phyloP scores from a whole-genome alignment of 2,888 invertebrate species.

The Uloborus plumipes region DNA sequence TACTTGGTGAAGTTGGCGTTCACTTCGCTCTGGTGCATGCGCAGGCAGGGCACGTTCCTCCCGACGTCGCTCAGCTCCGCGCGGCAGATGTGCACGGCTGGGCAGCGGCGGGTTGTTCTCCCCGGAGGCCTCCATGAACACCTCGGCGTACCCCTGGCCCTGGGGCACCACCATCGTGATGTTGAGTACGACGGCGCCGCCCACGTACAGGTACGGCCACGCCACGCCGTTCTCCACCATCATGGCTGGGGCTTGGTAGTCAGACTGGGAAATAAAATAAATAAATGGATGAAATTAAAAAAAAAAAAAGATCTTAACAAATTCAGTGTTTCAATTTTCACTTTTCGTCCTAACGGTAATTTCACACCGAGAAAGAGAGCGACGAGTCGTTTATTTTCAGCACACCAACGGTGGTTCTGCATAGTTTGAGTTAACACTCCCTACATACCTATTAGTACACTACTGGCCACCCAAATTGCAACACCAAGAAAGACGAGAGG shows the following conservation, averaged over 20 bases:
- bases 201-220: slow-evolving; percentile 65
- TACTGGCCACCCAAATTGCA: no score
- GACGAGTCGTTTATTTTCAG: no score
- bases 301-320: no score
- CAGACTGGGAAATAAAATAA: slow-evolving; percentile 14
- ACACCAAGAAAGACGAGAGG: no score
- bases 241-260: slow-evolving; percentile 55
- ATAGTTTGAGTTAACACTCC: no score
- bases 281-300: no score
- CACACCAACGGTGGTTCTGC: no score
- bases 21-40: slow-evolving; percentile 60
- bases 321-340: no score
- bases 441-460: no score
- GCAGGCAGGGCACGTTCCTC: slow-evolving; percentile 65
- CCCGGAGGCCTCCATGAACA: slow-evolving; percentile 61
- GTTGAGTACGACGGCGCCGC: slow-evolving; percentile 66
- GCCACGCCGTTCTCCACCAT: slow-evolving; percentile 62
- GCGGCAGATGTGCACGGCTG: slow-evolving; percentile 65
- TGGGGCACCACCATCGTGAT: slow-evolving; percentile 61
- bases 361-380: no score
- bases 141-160: slow-evolving; percentile 64
- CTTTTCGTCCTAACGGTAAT: no score
- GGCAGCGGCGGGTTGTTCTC: slow-evolving; percentile 65
- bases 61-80: slow-evolving; percentile 64
- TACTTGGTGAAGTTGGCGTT: slow-evolving; percentile 64